A percentile compares a stretch with the other conserved stretches of the same genome.
Conservation (phyloP, 2,888 invertebrate species). For the Rhogogaster chlorosoma region DNA sequence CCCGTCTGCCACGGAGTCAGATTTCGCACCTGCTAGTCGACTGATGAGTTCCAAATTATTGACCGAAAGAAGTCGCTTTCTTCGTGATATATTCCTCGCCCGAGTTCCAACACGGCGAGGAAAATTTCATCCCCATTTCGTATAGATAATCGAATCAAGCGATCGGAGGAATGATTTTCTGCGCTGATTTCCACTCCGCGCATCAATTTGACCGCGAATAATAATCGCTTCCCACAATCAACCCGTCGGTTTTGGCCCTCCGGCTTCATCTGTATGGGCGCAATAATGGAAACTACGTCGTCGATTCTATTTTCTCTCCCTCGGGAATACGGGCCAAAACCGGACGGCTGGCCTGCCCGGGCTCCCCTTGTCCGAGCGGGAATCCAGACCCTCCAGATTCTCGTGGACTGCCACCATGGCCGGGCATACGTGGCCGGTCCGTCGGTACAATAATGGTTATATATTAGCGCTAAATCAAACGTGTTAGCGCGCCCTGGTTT, state of each 20-base stretch:
- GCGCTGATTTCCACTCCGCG: not conserved
- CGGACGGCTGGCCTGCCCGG: slow-evolving; percentile 53
- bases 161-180: not conserved
- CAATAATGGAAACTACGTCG: slow-evolving; percentile 77
- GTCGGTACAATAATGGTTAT: slow-evolving; percentile 75
- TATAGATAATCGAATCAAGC: not conserved
- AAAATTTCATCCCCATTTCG: not conserved
- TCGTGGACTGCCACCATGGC: not conserved
- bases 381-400: slow-evolving; percentile 5
- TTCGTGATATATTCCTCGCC: not conserved
- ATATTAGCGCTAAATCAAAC: slow-evolving; percentile 77
- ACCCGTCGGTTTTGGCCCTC: slow-evolving; percentile 51
- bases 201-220: slow-evolving; percentile 20
- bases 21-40: slow-evolving; percentile 49
- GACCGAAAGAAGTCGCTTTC: not conserved
- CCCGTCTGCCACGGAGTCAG: slow-evolving; percentile 51
- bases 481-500: slow-evolving; percentile 68
- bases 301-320: slow-evolving; percentile 77
- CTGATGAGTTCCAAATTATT: not conserved
- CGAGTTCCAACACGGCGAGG: not conserved
- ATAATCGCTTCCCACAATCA: slow-evolving; percentile 36
- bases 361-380: slow-evolving; percentile 33
- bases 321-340: slow-evolving; percentile 61
- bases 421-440: slow-evolving; percentile 53
- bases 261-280: slow-evolving; percentile 68